Conservation (phyloP, 2,888 invertebrate genomes). For the Linyphia triangularis region DNA sequence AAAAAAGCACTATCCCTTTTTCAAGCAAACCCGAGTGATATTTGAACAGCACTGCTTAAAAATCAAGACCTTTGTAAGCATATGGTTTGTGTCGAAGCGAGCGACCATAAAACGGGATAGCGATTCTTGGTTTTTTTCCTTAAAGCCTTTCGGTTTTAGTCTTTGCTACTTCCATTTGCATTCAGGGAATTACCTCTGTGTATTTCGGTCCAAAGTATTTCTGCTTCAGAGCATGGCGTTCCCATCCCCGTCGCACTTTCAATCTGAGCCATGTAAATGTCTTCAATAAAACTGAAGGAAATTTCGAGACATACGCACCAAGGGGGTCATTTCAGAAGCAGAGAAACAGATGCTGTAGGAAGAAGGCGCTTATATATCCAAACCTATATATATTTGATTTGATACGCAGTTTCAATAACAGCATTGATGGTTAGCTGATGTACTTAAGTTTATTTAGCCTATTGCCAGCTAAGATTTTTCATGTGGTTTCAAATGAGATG, state of each 20-base stretch:
- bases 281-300: constrained; percentile 35
- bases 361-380: not conserved
- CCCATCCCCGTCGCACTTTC: not conserved
- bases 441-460: too few species aligned
- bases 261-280: constrained; percentile 8
- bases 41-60: constrained; percentile 53
- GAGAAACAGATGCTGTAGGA: not conserved
- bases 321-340: not conserved
- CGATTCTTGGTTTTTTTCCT: constrained; percentile 19
- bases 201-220: constrained; percentile 6
- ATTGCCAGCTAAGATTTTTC: too few species aligned
- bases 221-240: not conserved
- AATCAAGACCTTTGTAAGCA: constrained; percentile 51
- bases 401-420: too few species aligned
- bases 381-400: not conserved
- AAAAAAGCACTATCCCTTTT: not conserved
- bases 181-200: constrained; percentile 25
- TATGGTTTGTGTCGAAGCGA: constrained; percentile 29
- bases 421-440: too few species aligned
- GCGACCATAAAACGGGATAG: constrained; percentile 14
- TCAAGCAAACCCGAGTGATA: constrained; percentile 37
- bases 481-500: too few species aligned
- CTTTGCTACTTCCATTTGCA: constrained; percentile 24
- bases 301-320: constrained; percentile 3
- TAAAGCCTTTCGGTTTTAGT: constrained; percentile 16